These are phyloP conservation scores for Arnoldichthys spilopterus DNA, from an alignment of 2,797 vertebrate genomes.

Conservation along the genomic window DNA sequence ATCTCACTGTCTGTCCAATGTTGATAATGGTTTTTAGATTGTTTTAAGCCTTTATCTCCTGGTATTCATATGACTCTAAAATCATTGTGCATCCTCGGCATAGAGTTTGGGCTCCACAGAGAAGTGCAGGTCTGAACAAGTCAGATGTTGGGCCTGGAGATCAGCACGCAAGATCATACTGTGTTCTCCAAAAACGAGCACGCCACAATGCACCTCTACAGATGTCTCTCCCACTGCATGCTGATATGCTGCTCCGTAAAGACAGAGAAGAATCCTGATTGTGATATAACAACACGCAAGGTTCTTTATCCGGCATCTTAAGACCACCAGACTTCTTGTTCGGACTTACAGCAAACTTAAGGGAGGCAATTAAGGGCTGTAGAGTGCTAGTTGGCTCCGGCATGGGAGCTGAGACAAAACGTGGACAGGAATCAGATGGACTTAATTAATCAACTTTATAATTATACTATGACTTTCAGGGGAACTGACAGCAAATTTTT, in stretches of 20 bases:
- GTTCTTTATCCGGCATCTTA: constrained; percentile 19
- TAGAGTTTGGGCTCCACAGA: background rate
- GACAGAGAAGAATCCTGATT: constrained; percentile 8
- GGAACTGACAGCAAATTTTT: background rate
- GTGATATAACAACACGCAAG: background rate
- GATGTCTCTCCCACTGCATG: background rate
- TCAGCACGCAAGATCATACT: constrained; percentile 52
- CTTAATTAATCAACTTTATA: background rate
- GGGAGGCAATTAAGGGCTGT: constrained; percentile 14
- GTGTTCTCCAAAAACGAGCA: constrained; percentile 52
- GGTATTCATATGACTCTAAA: background rate
- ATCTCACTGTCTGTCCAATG: no score
- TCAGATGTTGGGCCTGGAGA: constrained; percentile 49
- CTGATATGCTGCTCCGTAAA: background rate
- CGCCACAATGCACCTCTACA: constrained; percentile 1
- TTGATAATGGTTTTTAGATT: no score
- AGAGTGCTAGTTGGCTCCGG: constrained; percentile 6
- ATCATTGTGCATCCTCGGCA: background rate
- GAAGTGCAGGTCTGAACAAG: constrained; percentile 62
- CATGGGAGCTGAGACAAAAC: constrained; percentile 14
- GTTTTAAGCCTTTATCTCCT: no score
- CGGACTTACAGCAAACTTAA: constrained; percentile 35
- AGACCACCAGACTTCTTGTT: constrained; percentile 24
- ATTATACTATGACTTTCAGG: background rate
- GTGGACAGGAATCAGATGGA: constrained; percentile 14